Evolutionary conservation across 1,140 invertebrate genomes (phyloP).

Genomic region (Phymorhynchus buccinoides): DNA sequence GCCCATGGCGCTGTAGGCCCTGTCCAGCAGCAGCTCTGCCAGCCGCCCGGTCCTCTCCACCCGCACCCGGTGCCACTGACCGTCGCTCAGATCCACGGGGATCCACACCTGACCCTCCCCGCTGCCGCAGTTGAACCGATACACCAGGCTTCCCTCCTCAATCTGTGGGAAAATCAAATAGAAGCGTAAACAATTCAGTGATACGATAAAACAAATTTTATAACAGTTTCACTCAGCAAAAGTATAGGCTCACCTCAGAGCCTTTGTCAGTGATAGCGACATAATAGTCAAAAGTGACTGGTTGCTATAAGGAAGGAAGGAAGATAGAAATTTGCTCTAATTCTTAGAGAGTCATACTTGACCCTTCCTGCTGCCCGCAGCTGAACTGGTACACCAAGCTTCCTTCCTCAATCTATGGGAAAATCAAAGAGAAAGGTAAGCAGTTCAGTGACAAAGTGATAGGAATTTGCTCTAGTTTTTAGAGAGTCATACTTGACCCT

Average conservation of each 20-base stretch:
- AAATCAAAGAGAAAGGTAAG: conserved; percentile 37
- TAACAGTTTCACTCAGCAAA: no score
- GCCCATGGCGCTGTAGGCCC: conserved; percentile 83
- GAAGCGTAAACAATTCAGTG: no score
- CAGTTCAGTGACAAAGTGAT: no score
- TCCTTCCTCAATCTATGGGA: conserved; percentile 81
- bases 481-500: conserved; percentile 85
- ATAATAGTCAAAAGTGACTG: no score
- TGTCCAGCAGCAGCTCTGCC: conserved; percentile 86
- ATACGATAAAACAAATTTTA: no score
- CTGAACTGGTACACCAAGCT: conserved; percentile 90
- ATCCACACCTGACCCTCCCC: conserved; percentile 90
- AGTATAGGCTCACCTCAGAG: no score
- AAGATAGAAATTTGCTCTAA: no score
- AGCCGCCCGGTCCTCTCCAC: conserved; percentile 83
- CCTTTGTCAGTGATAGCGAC: no score
- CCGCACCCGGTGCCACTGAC: conserved; percentile 90
- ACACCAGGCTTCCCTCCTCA: conserved; percentile 87
- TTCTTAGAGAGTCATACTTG: conserved; percentile 83
- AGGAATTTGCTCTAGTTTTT: conserved; percentile 87
- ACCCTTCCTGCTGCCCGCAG: conserved; percentile 92
- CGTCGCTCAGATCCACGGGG: conserved; percentile 86
- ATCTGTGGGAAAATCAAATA: conserved; percentile 74
- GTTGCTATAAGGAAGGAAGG: no score
- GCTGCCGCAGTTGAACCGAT: conserved; percentile 91